Percentiles rank a stretch among this genome's conserved stretches.
Evolutionary conservation across 2,113 vertebrate genomes (phyloP).

Genomic region (Tautogolabrus adspersus): DNA sequence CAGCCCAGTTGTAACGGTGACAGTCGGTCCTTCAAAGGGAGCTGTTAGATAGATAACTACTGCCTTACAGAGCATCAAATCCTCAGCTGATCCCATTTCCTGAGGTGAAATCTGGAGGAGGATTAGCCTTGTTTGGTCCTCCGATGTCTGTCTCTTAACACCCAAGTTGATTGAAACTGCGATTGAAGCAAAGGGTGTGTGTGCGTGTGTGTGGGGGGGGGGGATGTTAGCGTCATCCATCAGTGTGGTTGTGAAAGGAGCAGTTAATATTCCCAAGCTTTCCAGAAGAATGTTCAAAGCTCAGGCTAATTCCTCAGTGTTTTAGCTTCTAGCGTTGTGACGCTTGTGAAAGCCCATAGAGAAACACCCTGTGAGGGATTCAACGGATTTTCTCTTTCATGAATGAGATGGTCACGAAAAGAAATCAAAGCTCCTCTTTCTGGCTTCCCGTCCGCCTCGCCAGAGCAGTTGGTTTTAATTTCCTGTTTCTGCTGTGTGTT

Average conservation of each 20-base stretch:
- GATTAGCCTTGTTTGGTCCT: conserved; percentile 70
- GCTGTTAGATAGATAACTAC: conserved; percentile 69
- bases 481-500: conserved; percentile 59
- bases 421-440: conserved; percentile 55
- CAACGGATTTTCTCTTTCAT: conserved; percentile 55
- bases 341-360: conserved; percentile 27
- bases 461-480: conserved; percentile 77
- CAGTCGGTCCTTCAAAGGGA: conserved; percentile 68
- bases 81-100: conserved; percentile 71
- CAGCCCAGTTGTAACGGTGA: conserved; percentile 67
- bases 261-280: conserved; percentile 40
- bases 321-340: conserved; percentile 44
- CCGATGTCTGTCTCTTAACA: conserved; percentile 53
- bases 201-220: background rate
- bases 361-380: conserved; percentile 45
- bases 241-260: conserved; percentile 16
- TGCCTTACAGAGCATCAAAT: conserved; percentile 65
- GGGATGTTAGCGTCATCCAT: background rate
- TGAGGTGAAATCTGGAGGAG: conserved; percentile 68
- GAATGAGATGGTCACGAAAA: conserved; percentile 52
- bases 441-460: conserved; percentile 32
- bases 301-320: conserved; percentile 22
- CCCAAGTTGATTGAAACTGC: conserved; percentile 51
- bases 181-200: background rate
- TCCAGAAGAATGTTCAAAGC: conserved; percentile 9